Evolutionary conservation across 2,797 vertebrate species (phyloP), one percentile per base, ranked within the genome.

Genomic region (Spheniscus humboldti): DNA sequence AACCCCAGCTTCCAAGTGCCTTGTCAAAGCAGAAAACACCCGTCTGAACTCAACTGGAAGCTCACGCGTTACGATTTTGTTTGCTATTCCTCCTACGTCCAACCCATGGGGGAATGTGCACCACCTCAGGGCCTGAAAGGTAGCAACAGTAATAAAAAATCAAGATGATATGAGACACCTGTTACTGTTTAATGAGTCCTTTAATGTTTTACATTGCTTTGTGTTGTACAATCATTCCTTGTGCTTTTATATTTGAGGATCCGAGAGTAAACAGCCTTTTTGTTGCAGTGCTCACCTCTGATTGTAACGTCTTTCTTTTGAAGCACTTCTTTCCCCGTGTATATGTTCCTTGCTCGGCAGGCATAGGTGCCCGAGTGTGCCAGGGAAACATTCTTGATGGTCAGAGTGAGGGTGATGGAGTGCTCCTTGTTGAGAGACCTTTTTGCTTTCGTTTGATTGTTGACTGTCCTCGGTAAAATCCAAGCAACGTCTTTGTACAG

Each of bases 401-500:
- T 96, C 79, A 99, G 97, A 66, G 97, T 97, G 59, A 99, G 98
- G 4, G 98, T 98, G 43, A 97, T 88, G 55, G 99, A 99, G 95
- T 98, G 98, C 60, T 98, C 97, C 28, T 97, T 98, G 2, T 96
- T 93, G 50, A 96, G 72, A 63, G 98, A 97, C 83, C 87, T 97
- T 86, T 94, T 98, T 25, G 96, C 94, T 96, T 98, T 98, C 1
- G 98, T 98, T 90, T 97, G 97, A 69, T 98, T 98, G 59, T 96
- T 97, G 60, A 95, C 95, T 52, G 96, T 98, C 96, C 97, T 94
- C 18, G 98, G 97, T 88, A 98, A 98, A 95, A 98, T 97, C 99
- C 99, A 99, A 53, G 98, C 97, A 94, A 99, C 81, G 57, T 98
- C 97, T 63, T 97, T 98, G 98, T 99, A 99, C 66, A 99, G 97